Evolutionary conservation across 2,888 invertebrate genomes (phyloP).

Genomic region (Magallana nippona): DNA sequence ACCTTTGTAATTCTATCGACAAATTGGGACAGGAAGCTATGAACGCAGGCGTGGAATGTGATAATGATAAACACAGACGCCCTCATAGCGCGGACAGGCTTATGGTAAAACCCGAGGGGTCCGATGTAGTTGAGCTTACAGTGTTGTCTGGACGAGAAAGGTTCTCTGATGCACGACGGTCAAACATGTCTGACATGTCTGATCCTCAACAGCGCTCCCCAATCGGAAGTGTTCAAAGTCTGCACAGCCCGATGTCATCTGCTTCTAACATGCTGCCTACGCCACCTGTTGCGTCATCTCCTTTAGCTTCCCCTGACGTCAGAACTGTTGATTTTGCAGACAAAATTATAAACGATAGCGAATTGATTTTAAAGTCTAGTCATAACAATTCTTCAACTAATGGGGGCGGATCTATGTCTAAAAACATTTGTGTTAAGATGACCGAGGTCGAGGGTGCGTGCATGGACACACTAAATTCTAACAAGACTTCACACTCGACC

Average conservation of each 20-base stretch:
- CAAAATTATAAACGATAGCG: slow-evolving; percentile 35
- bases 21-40: slow-evolving; percentile 43
- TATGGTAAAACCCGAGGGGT: slow-evolving; percentile 24
- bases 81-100: slow-evolving; percentile 32
- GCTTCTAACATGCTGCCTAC: slow-evolving; percentile 11
- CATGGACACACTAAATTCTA: slow-evolving; percentile 5
- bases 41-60: slow-evolving; percentile 38
- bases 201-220: slow-evolving; percentile 33
- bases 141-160: slow-evolving; percentile 13
- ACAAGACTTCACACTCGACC: slow-evolving; percentile 16
- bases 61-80: slow-evolving; percentile 46
- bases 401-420: neutral
- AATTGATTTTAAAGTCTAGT: slow-evolving; percentile 31
- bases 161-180: slow-evolving; percentile 22
- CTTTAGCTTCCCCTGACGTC: slow-evolving; percentile 32
- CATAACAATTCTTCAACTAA: neutral
- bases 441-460: slow-evolving; percentile 18
- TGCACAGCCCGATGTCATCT: slow-evolving; percentile 31
- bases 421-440: slow-evolving; percentile 16
- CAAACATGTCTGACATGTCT: neutral
- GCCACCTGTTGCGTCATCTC: slow-evolving; percentile 38
- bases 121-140: slow-evolving; percentile 3
- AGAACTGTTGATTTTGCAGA: slow-evolving; percentile 36
- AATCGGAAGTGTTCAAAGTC: slow-evolving; percentile 38
- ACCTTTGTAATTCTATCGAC: slow-evolving; percentile 42